phyloP scores from a whole-genome alignment of 2,113 vertebrate genomes.

The Halcyon senegalensis region DNA sequence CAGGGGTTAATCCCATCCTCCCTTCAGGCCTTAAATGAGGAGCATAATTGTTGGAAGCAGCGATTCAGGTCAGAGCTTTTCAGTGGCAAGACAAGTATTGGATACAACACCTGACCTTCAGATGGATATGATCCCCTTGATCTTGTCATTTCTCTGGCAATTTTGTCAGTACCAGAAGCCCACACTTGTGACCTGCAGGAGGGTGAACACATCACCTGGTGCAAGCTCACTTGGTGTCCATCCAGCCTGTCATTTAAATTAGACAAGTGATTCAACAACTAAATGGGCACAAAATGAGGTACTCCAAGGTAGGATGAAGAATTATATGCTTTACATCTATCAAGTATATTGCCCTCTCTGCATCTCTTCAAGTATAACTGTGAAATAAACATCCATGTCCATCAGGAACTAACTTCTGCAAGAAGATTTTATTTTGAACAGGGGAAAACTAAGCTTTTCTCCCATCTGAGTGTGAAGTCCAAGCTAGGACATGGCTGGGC shows the following conservation, averaged over 20 bases:
- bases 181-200: rapidly evolving
- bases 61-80: neutral
- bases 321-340: neutral
- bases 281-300: neutral
- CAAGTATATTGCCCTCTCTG: neutral
- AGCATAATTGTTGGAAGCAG: neutral
- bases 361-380: neutral
- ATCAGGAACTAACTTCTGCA: neutral
- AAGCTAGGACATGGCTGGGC: neutral
- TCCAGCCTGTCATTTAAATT: neutral
- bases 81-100: neutral
- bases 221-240: neutral
- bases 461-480: neutral
- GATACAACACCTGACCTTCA: neutral
- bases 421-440: neutral
- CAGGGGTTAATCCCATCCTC: neutral
- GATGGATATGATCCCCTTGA: neutral
- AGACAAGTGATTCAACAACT: neutral
- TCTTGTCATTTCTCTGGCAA: neutral
- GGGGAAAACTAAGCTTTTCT: neutral
- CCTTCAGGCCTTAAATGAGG: neutral
- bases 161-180: neutral
- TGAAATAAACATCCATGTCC: neutral
- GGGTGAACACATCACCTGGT: too few relatives aligned
- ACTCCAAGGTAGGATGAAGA: neutral